Base-by-base conservation (phyloP, 2,888 invertebrate genomes). In the Scaeva pyrastri region DNA sequence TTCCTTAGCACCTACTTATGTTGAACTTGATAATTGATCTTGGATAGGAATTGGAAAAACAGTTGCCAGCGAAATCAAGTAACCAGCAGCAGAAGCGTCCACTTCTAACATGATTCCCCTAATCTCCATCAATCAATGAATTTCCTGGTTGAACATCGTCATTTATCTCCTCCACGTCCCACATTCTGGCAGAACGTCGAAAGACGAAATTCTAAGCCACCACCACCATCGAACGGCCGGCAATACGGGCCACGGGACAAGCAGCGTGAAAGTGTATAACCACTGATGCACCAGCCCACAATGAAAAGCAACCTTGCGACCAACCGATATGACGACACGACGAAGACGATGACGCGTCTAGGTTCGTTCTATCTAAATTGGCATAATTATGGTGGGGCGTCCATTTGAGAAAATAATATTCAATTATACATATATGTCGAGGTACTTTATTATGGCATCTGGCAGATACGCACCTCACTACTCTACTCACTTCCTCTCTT, bases 101-200 rank as follows among this genome's bases (percentile, higher is more conserved):
- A 66, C 77, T 72, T 77, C 68, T 76, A 73, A 86, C 86, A 64
- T 64, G 77, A 77, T 71, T 86, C 74, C 82, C 52, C 82, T 86
- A 74, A 86, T 82, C 86, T 86, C 77, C 82, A 86, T 86, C 86
- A 78, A 86, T 86, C 86, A 82, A 82, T 86, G 86, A 71, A 70
- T 86, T 86, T 86, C 86, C 86, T 86, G 86, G 86, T 86, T 86
- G 86, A 82, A 86, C 86, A 86, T 86, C 86, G 86, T 78, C 86
- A 86, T 86, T 86, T 86, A 86, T 86, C 86, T 86, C 86, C 43
- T 70, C 73, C 45, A 52, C 86, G 78, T 74, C 82, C 82, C 82
- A 86, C 82, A 78, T 82, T 82, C 76, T 70, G 81, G 56, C 73
- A 86, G 71, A 84, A 75, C 45, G 56, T 82, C 74, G 71, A 86